These are phyloP conservation scores for Stichopus horrens DNA, from an alignment of 53 echinoderm and acorn worm species.

Conservation along the genomic window DNA sequence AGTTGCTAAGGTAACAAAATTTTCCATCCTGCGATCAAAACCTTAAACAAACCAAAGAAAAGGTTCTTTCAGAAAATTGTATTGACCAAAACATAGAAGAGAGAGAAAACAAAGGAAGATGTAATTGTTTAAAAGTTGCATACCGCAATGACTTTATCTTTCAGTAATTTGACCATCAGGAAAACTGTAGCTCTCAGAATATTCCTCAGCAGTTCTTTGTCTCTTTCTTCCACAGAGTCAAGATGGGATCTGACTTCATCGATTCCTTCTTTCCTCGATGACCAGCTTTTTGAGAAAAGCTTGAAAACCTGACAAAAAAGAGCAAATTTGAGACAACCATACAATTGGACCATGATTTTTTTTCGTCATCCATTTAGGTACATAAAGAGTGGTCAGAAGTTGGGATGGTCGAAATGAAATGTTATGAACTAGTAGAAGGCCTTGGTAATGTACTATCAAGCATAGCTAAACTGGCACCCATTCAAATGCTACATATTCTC, in stretches of 20 bases:
- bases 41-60: too few relatives aligned
- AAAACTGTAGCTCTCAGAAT: conserved; percentile 69
- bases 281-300: conserved; percentile 88
- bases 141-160: conserved; percentile 94
- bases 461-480: too few relatives aligned
- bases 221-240: conserved; percentile 62
- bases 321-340: neutral
- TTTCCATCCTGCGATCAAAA: too few relatives aligned
- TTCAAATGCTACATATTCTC: too few relatives aligned
- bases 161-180: conserved; percentile 71
- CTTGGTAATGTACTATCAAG: too few relatives aligned
- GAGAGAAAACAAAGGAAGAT: neutral
- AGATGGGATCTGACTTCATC: conserved; percentile 61
- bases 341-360: too few relatives aligned
- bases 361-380: too few relatives aligned
- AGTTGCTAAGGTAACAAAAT: too few relatives aligned
- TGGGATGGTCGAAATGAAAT: too few relatives aligned
- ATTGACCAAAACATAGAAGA: neutral
- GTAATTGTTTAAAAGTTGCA: conserved; percentile 45
- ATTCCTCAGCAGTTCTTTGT: conserved; percentile 74
- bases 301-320: conserved; percentile 66
- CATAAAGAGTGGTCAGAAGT: too few relatives aligned
- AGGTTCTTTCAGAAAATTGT: neutral
- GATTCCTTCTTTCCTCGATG: conserved; percentile 77
- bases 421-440: too few relatives aligned